Conservation (phyloP, 2,797 vertebrate genomes). For the Clarias pachynema region DNA sequence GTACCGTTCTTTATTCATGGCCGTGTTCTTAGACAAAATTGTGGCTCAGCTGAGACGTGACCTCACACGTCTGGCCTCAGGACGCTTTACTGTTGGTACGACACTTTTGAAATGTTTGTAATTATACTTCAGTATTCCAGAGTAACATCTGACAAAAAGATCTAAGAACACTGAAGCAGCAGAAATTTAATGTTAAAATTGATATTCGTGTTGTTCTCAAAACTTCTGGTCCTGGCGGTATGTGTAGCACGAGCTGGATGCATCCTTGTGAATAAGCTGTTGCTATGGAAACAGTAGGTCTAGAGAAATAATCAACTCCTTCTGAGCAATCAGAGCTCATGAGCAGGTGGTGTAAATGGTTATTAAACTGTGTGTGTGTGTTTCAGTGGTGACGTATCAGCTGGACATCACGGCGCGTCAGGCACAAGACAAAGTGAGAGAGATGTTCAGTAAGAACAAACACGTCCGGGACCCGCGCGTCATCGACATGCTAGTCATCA, state of each 20-base stretch:
- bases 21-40: too few relatives aligned
- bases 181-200: too few relatives aligned
- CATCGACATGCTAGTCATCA: conserved; percentile 92
- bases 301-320: neutral
- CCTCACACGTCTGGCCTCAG: too few relatives aligned
- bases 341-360: neutral
- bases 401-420: conserved; percentile 85
- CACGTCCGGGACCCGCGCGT: conserved; percentile 86
- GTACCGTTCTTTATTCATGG: too few relatives aligned
- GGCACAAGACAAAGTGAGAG: conserved; percentile 86
- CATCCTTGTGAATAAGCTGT: neutral
- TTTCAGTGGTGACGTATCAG: conserved; percentile 82
- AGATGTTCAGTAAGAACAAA: conserved; percentile 89
- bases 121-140: too few relatives aligned
- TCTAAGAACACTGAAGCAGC: too few relatives aligned
- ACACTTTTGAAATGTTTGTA: too few relatives aligned
- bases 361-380: conserved; percentile 16
- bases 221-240: too few relatives aligned
- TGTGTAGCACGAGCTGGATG: neutral
- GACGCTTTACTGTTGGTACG: too few relatives aligned
- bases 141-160: too few relatives aligned
- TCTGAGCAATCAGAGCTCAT: neutral
- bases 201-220: too few relatives aligned
- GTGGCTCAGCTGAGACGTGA: too few relatives aligned
- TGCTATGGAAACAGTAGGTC: neutral